Percentiles rank a stretch among this genome's conserved stretches.
phyloP scores from a whole-genome alignment of 2,797 vertebrate genomes.

The Coilia nasus region DNA sequence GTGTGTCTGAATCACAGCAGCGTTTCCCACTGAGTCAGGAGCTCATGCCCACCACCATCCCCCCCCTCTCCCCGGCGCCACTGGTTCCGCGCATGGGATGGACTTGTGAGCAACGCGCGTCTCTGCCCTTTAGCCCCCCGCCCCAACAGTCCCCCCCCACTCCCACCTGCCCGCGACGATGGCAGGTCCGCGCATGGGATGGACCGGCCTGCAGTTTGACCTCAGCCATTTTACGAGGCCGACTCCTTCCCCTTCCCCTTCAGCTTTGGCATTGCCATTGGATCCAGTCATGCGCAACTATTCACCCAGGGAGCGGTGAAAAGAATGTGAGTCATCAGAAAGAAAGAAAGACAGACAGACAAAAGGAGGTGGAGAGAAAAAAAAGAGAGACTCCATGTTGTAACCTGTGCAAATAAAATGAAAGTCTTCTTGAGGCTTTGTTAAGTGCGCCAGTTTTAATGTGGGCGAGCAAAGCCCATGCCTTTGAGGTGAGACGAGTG shows the following conservation, averaged over 20 bases:
- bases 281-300: neutral
- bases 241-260: neutral
- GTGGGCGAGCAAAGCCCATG: too few species aligned
- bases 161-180: too few species aligned
- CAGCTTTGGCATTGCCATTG: neutral
- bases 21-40: neutral
- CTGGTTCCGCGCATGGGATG: too few species aligned
- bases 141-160: too few species aligned
- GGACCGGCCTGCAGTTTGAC: neutral
- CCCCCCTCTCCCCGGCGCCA: too few species aligned
- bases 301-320: neutral
- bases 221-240: neutral
- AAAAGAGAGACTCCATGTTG: neutral
- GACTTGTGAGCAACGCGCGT: too few species aligned
- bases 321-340: conserved; percentile 2
- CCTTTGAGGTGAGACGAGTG: too few species aligned
- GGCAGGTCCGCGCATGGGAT: neutral
- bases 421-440: too few species aligned
- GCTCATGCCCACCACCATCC: too few species aligned
- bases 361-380: neutral
- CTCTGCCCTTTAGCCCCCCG: too few species aligned
- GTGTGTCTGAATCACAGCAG: neutral
- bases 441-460: too few species aligned
- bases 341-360: neutral
- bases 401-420: neutral